Evolutionary conservation across 2,113 vertebrate genomes (phyloP), one percentile per base, ranked within the genome.

Genomic region (Sialia sialis): DNA sequence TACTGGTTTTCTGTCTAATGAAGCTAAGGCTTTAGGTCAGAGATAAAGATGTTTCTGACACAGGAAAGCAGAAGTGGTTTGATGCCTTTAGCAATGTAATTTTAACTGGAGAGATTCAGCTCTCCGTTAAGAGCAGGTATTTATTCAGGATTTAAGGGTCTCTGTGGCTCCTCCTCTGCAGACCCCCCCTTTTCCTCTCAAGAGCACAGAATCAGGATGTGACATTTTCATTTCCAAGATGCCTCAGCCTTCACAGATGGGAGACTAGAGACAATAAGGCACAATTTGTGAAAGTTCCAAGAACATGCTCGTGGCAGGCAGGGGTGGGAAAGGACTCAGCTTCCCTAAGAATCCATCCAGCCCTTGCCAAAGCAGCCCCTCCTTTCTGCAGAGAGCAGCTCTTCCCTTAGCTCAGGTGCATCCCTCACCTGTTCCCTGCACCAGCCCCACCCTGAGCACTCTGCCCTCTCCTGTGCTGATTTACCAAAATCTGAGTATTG

Each of bases 261-360:
- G 34, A 93, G 78, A 39, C 51, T 64, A 3, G 48, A 93, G 93
- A 93, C 86, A 94, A 66, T 70, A 46, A 84, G 54, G 78, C 23
- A 36, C 54, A 66, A 88, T 95, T 90, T 96, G 88, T 49, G 89
- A 93, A 94, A 97, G 97, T 93, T 97, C 95, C 86, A 80, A 62
- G 69, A 23, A 38, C 91, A 85, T 66, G 72, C 81, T 43, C 81
- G 78, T 60, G 84, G 84, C 48, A 79, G 84, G 84, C 48, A 79
- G 66, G 43, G 46, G 55, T 64, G 76, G 87, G 96, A 95, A 82
- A 97, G 94, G 87, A 93, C 60, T 41, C 66, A 36, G 60, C 70
- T 88, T 72, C 75, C 78, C 46, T 20, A 39, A 82, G 63, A 78
- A 75, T 52, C 76, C 76, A 79, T 56, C 32, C 88, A 94, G 54